Evolutionary conservation across 1,140 invertebrate species (phyloP), one percentile per base, ranked within the genome.

Genomic region (Heliconius congener): DNA sequence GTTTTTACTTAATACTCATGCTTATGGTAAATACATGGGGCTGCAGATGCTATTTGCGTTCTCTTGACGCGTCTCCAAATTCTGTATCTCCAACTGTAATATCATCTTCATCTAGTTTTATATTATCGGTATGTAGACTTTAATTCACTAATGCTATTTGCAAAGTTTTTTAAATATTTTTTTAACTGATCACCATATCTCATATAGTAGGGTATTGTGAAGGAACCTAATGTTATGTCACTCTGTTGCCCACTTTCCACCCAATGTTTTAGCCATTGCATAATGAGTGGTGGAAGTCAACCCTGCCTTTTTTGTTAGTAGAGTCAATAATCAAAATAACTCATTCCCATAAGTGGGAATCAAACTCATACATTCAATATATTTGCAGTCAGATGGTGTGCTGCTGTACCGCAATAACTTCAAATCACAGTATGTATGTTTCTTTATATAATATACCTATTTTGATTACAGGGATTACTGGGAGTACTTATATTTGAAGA

Each of bases 71-170:
- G 1, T 94, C 95, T 8, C 84, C 88, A 37, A 96, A 96, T 78
- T 96, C 96, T 9, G 94, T 96, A 27, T 94, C 95, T 16, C 95
- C 95, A 13, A 96, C 96, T 8, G 93, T 96, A 30, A 93, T 95
- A 81, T 96, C 95, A 75, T 91, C 96, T 34, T 95, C 96, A 8
- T 95, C 95, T 8, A 96, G 96, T 88, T 97, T 96, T 84, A 89
- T 96, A 71, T 92, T 95, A 79, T 96, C 96, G 82, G 96, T 96
- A 95, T 95, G 95, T 92, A 30, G 71, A 27, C 73, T 73, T 18
- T 71, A 72, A 19, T 39, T 72, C 34, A 52, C 13, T 50, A 19
- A 77, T 72, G 46, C 1, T 30, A 76, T 42, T n/a, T 39, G 16
- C 13, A 39, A 19, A 42, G 57, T 57, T 70, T 71, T 71, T 6